A percentile compares a stretch with the other conserved stretches of the same genome.
Conservation (phyloP, 1,140 invertebrate genomes). For the Heliconius hewitsoni region DNA sequence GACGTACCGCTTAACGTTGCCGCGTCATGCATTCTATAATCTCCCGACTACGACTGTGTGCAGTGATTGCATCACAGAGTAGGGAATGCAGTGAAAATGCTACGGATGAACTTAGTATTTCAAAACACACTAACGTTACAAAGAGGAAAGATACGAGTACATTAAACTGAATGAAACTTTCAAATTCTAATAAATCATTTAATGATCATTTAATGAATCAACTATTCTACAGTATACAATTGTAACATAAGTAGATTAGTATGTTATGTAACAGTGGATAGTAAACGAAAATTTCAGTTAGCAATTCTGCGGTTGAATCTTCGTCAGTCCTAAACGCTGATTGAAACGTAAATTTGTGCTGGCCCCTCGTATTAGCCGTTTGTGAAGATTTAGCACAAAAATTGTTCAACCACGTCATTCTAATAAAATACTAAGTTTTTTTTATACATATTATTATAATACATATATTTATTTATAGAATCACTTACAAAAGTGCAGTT, state of each 20-base stretch:
- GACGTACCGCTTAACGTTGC: constrained; percentile 54
- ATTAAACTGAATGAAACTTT: background rate
- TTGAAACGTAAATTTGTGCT: constrained; percentile 68
- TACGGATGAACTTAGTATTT: background rate
- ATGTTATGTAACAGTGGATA: background rate
- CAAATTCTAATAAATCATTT: background rate
- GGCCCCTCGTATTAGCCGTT: constrained; percentile 46
- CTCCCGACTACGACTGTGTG: constrained; percentile 44
- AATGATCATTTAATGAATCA: background rate
- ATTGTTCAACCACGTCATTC: constrained; percentile 14
- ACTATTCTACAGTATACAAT: background rate
- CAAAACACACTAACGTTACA: background rate
- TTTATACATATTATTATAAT: background rate
- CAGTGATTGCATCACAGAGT: constrained; percentile 25
- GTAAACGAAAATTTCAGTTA: background rate
- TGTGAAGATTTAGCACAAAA: constrained; percentile 37
- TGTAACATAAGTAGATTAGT: background rate
- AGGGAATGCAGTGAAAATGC: background rate
- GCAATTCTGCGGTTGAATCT: constrained; percentile 43
- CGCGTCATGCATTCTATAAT: constrained; percentile 58
- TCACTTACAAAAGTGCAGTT: background rate
- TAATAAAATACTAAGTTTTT: background rate
- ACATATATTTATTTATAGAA: background rate
- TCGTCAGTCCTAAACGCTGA: constrained; percentile 66
- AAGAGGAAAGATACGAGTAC: too few species aligned